phyloP scores from a whole-genome alignment of 2,113 vertebrate species.

The Eptatretus burgeri region DNA sequence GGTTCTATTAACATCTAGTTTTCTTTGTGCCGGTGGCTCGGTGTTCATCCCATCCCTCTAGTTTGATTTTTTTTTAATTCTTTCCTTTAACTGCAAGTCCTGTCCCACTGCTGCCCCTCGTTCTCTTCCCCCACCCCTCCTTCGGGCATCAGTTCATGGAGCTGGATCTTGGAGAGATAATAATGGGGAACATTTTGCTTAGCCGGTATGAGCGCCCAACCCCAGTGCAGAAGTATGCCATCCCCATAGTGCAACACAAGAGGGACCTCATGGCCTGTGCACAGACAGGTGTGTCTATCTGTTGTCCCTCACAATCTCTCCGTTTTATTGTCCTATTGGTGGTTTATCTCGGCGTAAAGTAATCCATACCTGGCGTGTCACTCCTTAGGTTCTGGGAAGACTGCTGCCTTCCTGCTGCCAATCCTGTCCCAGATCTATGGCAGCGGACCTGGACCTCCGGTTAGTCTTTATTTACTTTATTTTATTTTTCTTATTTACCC shows the following conservation, averaged over 20 bases:
- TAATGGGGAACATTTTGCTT: background rate
- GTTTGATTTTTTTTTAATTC: no score
- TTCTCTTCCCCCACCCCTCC: no score
- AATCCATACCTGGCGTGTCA: background rate
- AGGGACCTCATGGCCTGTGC: constrained; percentile 89
- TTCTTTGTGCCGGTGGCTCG: no score
- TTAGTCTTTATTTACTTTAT: no score
- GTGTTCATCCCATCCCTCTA: no score
- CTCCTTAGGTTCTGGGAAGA: constrained; percentile 51
- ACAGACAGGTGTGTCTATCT: constrained; percentile 23
- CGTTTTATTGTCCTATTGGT: no score
- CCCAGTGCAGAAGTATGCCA: constrained; percentile 73
- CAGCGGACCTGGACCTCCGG: background rate
- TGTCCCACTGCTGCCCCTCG: no score
- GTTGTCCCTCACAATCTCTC: no score
- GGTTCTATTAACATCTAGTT: no score
- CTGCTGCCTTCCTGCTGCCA: constrained; percentile 75
- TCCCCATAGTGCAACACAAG: constrained; percentile 42
- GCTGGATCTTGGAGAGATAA: constrained; percentile 6
- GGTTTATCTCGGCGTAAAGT: no score
- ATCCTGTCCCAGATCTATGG: constrained; percentile 32
- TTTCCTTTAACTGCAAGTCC: no score
- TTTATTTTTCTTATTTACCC: no score
- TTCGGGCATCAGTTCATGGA: background rate
- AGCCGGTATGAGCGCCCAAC: constrained; percentile 40